Percentiles rank a stretch among this genome's conserved stretches.
These are phyloP conservation scores for Lanistes nyassanus DNA, from an alignment of 1,140 invertebrate genomes.

Conservation along the genomic window DNA sequence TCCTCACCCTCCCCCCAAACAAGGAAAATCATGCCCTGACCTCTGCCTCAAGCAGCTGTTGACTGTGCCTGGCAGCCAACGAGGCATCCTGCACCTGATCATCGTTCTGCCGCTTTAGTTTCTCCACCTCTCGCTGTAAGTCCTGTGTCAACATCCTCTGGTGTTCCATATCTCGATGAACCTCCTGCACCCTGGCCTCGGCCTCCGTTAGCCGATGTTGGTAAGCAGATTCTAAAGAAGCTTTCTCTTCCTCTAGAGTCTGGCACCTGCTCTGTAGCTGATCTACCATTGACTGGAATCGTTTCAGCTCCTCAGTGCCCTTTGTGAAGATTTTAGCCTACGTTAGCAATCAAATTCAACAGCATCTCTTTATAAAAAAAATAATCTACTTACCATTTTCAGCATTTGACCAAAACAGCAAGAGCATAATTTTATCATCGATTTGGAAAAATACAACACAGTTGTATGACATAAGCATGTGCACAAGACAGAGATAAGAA, in stretches of 20 bases:
- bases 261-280: slow-evolving; percentile 14
- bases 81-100: slow-evolving; percentile 10
- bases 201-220: slow-evolving; percentile 17
- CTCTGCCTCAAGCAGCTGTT: slow-evolving; percentile 10
- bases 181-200: slow-evolving; percentile 17
- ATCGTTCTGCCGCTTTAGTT: slow-evolving; percentile 18
- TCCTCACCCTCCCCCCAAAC: not conserved
- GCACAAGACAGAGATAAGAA: too few species aligned
- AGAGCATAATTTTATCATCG: too few species aligned
- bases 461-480: too few species aligned
- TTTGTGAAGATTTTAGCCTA: not conserved
- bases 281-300: slow-evolving; percentile 47
- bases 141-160: slow-evolving; percentile 7
- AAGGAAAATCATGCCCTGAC: not conserved
- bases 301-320: slow-evolving; percentile 71
- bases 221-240: slow-evolving; percentile 10
- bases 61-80: slow-evolving; percentile 16
- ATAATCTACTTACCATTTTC: too few species aligned
- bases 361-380: too few species aligned
- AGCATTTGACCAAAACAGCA: too few species aligned
- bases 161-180: slow-evolving; percentile 28
- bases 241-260: slow-evolving; percentile 2
- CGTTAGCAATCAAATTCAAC: too few species aligned
- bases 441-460: too few species aligned
- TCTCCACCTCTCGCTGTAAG: slow-evolving; percentile 20